These are phyloP conservation scores for Luffia ferchaultella DNA, from an alignment of 2,888 invertebrate species.

Conservation along the genomic window DNA sequence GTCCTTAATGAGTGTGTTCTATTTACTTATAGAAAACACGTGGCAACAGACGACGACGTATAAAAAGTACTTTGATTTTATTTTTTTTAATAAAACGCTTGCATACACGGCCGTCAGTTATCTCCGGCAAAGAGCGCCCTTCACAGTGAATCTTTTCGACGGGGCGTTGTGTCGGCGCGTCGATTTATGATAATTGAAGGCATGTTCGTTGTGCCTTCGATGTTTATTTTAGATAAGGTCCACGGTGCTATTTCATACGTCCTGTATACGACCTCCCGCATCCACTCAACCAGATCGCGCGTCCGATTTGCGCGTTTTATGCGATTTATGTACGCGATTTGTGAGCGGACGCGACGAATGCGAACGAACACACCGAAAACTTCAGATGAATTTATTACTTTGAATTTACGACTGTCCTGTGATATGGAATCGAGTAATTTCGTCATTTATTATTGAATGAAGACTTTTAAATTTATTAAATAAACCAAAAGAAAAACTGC, in stretches of 20 bases:
- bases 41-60: no score
- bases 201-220: slow-evolving; percentile 61
- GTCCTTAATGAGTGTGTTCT: no score
- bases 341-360: slow-evolving; percentile 37
- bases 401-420: background rate
- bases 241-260: slow-evolving; percentile 59
- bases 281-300: slow-evolving; percentile 6
- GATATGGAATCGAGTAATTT: no score
- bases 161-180: slow-evolving; percentile 29
- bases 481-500: no score
- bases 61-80: no score
- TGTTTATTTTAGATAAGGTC: slow-evolving; percentile 66
- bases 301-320: slow-evolving; percentile 43
- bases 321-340: slow-evolving; percentile 46
- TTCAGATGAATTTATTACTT: background rate
- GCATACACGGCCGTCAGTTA: no score
- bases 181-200: slow-evolving; percentile 67
- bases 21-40: no score
- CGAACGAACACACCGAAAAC: background rate
- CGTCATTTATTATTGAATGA: no score
- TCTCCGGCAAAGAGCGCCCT: slow-evolving; percentile 1
- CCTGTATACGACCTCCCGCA: slow-evolving; percentile 17
- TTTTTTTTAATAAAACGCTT: no score
- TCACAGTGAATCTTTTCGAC: background rate
- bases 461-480: no score